Percentiles rank a stretch among this genome's conserved stretches.
phyloP scores from a whole-genome alignment of 2,113 vertebrate genomes.

The Mungos mungo region DNA sequence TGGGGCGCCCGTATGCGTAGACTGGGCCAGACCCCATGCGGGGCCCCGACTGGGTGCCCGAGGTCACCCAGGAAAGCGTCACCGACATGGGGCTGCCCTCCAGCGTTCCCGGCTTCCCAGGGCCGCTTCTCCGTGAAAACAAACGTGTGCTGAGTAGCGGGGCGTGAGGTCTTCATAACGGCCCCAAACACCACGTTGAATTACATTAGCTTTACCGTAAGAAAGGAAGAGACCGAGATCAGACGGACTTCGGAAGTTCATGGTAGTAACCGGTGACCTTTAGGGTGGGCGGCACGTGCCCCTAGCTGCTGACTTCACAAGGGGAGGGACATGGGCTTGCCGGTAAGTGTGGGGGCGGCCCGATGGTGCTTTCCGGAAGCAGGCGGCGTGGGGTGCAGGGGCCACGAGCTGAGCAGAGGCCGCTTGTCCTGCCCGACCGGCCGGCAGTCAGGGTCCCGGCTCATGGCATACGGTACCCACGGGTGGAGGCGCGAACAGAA shows the following conservation, averaged over 20 bases:
- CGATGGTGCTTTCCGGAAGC: neutral
- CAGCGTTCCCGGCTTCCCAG: neutral
- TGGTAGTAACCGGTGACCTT: neutral
- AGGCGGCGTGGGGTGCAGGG: neutral
- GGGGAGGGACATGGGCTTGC: neutral
- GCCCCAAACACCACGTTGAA: neutral
- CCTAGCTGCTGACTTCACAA: neutral
- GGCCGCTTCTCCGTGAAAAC: neutral
- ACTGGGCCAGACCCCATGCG: accelerated
- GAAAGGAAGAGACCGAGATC: neutral
- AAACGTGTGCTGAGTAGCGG: neutral
- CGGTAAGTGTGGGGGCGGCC: neutral
- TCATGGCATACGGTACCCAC: conserved; percentile 45
- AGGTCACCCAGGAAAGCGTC: neutral
- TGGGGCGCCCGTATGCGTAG: accelerated
- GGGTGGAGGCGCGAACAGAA: neutral
- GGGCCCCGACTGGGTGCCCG: accelerated
- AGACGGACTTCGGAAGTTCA: neutral
- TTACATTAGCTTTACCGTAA: neutral
- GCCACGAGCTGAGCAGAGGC: neutral
- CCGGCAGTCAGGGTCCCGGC: neutral
- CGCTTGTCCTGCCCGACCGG: neutral
- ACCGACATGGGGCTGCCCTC: neutral
- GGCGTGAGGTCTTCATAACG: neutral
- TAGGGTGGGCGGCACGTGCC: accelerated